Conservation (phyloP, 2,113 vertebrate genomes). For the Miniopterus natalensis region DNA sequence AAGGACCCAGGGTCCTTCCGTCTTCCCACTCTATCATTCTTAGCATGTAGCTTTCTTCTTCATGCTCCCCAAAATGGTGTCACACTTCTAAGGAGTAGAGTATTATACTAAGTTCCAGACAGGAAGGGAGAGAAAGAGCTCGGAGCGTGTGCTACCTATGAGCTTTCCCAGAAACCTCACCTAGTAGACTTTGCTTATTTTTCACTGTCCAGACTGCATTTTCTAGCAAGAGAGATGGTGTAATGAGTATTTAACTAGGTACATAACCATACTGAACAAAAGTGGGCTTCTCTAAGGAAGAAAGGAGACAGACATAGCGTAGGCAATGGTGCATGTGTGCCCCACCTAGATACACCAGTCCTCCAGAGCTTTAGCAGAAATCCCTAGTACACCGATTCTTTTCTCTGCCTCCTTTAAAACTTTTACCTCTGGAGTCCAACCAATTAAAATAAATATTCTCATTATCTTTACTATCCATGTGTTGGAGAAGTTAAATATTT, state of each 20-base stretch:
- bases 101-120: not conserved
- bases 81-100: not conserved
- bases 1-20: not conserved
- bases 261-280: not conserved
- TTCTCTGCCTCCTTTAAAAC: not conserved
- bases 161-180: not conserved
- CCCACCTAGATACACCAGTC: not conserved
- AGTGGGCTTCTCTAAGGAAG: not conserved
- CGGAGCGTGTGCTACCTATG: not conserved
- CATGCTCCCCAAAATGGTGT: not conserved
- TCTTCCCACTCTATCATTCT: not conserved
- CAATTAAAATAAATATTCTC: not conserved
- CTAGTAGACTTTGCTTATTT: not conserved
- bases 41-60: not conserved
- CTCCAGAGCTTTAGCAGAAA: not conserved
- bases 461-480: not conserved
- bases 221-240: not conserved
- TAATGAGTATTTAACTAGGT: not conserved
- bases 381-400: not conserved
- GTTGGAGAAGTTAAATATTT: not conserved
- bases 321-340: rapidly evolving
- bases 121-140: not conserved
- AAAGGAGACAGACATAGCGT: not conserved
- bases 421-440: not conserved
- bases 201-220: not conserved